phyloP scores from a whole-genome alignment of 2,888 invertebrate species.

The Mesorhabditis belari region DNA sequence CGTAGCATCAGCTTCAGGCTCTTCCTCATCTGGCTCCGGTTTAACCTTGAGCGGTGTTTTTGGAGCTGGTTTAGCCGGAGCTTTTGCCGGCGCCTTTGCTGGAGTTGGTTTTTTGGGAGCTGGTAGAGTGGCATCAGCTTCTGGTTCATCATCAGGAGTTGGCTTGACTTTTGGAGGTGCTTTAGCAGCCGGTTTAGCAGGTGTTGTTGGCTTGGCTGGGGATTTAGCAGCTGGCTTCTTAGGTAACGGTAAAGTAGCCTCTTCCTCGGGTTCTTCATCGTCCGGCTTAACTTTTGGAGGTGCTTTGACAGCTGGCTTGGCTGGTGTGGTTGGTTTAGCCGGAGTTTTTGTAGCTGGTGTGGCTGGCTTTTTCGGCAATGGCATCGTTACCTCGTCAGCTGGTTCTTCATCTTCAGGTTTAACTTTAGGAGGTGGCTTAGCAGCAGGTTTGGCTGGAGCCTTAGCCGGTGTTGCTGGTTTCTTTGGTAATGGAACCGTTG shows the following conservation, averaged over 20 bases:
- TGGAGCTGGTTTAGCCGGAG: background rate
- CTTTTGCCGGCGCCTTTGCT: background rate
- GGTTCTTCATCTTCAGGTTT: background rate
- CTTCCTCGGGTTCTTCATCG: background rate
- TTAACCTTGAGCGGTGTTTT: background rate
- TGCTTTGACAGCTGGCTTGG: too few relatives aligned
- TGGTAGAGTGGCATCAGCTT: background rate
- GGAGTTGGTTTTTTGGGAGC: background rate
- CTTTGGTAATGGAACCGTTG: slow-evolving; percentile 7
- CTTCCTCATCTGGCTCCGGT: background rate
- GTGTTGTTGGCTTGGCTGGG: background rate
- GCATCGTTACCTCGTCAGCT: background rate
- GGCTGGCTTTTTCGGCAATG: background rate
- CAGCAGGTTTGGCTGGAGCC: background rate
- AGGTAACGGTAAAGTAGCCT: background rate
- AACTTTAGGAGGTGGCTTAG: background rate
- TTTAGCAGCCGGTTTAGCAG: background rate
- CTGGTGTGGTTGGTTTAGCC: background rate
- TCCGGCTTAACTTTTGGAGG: too few relatives aligned
- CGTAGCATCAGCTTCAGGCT: background rate
- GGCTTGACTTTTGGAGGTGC: background rate
- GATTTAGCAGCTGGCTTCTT: background rate
- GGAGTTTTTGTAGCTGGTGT: background rate
- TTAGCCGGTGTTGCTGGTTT: slow-evolving; percentile 3
- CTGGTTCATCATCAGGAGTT: background rate